A percentile compares a stretch with the other conserved stretches of the same genome.
phyloP scores from a whole-genome alignment of 2,797 vertebrate species.

The Podarcis siculus region DNA sequence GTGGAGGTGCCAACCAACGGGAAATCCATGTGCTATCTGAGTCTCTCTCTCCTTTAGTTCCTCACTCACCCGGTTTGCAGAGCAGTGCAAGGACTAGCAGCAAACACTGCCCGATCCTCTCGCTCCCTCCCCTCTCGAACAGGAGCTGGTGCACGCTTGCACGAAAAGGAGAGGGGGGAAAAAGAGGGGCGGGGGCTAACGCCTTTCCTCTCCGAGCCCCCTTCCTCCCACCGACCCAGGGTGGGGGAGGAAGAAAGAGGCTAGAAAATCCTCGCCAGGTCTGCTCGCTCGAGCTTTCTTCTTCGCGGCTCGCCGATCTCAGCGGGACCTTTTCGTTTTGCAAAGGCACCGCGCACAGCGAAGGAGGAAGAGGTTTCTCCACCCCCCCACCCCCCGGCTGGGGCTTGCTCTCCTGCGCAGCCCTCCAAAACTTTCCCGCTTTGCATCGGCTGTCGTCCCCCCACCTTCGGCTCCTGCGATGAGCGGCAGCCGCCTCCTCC shows the following conservation, averaged over 20 bases:
- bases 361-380: neutral
- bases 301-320: neutral
- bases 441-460: neutral
- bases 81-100: neutral
- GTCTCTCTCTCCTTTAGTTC: neutral
- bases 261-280: neutral
- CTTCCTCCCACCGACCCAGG: neutral
- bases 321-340: neutral
- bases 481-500: neutral
- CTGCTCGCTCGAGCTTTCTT: neutral
- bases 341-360: neutral
- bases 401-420: no score
- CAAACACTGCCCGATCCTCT: neutral
- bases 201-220: neutral
- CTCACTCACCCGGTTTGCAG: neutral
- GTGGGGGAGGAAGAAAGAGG: neutral
- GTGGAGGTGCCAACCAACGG: neutral
- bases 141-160: no score
- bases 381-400: no score
- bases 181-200: neutral
- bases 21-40: neutral
- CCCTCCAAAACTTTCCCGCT: neutral
- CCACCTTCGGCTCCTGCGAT: rapidly evolving
- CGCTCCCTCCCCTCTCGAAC: neutral
- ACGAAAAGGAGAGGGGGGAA: no score